These are phyloP conservation scores for Microctenopoma lineatum DNA, from an alignment of 2,797 vertebrate genomes.

Conservation along the genomic window DNA sequence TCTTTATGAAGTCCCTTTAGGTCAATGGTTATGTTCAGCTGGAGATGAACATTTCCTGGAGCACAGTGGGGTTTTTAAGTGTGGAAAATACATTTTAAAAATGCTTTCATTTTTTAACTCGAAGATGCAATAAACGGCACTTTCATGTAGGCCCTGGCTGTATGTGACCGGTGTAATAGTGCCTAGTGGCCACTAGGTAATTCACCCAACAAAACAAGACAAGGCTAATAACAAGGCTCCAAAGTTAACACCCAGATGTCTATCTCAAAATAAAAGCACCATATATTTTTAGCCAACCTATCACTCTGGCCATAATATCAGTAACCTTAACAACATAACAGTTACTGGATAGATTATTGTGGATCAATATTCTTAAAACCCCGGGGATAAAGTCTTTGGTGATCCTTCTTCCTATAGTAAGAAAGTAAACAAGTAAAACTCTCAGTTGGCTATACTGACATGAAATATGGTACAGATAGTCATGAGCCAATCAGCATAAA, in stretches of 20 bases:
- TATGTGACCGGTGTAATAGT: conserved; percentile 6
- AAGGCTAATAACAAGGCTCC: neutral
- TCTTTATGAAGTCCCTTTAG: neutral
- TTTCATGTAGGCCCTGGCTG: conserved; percentile 1
- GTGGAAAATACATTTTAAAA: conserved; percentile 23
- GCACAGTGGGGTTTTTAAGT: conserved; percentile 20
- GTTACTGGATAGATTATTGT: neutral
- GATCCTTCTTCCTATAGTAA: neutral
- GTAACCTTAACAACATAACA: neutral
- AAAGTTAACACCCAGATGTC: neutral
- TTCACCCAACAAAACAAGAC: neutral
- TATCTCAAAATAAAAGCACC: neutral
- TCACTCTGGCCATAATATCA: neutral
- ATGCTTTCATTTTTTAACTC: neutral
- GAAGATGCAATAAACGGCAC: conserved; percentile 29
- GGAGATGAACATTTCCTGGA: conserved; percentile 13
- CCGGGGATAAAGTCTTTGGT: neutral
- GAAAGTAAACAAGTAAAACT: neutral
- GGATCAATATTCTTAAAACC: neutral
- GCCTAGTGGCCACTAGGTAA: neutral
- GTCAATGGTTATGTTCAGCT: conserved; percentile 19
- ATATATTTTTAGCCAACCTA: neutral
- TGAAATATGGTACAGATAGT: neutral
- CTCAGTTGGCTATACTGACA: neutral
- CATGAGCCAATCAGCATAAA: neutral